A percentile compares a stretch with the other conserved stretches of the same genome.
phyloP scores from a whole-genome alignment of 2,113 vertebrate species.

The Tauraco erythrolophus region DNA sequence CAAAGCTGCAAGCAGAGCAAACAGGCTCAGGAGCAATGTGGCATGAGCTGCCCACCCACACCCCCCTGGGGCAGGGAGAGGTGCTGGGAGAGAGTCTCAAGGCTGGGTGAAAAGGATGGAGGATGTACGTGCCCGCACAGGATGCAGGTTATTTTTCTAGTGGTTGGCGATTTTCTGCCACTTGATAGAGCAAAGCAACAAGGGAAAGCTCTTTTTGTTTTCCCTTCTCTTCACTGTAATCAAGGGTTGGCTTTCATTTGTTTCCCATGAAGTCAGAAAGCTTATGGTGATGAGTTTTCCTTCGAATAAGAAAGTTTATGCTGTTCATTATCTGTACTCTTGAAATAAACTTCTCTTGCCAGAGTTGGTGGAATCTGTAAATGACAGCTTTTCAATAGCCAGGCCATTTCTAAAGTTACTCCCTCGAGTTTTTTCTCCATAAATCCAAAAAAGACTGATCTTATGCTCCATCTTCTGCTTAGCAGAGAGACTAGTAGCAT shows the following conservation, averaged over 20 bases:
- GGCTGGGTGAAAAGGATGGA: background rate
- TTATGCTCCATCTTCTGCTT: background rate
- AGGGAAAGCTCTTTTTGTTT: background rate
- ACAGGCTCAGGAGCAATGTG: rapidly evolving
- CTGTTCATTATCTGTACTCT: background rate
- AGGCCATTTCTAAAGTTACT: background rate
- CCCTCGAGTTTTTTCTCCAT: background rate
- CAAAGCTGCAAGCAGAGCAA: background rate
- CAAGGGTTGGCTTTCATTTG: background rate
- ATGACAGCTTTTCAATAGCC: background rate
- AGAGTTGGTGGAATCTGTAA: background rate
- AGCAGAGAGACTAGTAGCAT: background rate
- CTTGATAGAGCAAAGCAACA: background rate
- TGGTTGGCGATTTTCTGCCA: background rate
- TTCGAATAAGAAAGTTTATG: background rate
- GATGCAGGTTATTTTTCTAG: background rate
- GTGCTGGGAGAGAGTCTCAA: background rate
- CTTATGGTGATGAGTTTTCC: background rate
- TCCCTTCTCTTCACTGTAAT: background rate
- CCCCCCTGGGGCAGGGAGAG: background rate
- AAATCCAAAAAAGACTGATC: background rate
- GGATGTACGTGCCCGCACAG: rapidly evolving
- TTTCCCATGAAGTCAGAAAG: background rate
- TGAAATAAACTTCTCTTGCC: background rate
- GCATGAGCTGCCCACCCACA: background rate